These are phyloP conservation scores for Eciton burchellii DNA, from an alignment of 1,140 invertebrate genomes.

Conservation along the genomic window DNA sequence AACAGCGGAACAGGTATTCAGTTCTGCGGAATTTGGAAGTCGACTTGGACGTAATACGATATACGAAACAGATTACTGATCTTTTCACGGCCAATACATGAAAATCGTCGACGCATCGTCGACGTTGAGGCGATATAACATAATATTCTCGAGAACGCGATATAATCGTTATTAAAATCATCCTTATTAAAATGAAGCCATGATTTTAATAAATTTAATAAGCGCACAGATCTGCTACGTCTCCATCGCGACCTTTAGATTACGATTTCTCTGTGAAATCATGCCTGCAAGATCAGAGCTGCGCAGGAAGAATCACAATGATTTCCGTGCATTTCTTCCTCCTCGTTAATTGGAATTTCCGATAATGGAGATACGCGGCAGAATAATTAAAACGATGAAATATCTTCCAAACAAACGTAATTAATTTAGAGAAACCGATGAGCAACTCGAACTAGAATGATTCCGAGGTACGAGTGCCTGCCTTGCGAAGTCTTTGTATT, in stretches of 20 bases:
- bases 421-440: neutral
- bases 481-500: neutral
- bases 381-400: too few species aligned
- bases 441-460: neutral
- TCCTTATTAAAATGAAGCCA: neutral
- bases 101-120: neutral
- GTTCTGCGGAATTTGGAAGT: slow-evolving; percentile 19
- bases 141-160: neutral
- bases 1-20: slow-evolving; percentile 32
- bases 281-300: neutral
- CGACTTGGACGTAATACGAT: neutral
- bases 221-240: too few species aligned
- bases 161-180: too few species aligned
- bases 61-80: neutral
- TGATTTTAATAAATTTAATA: too few species aligned
- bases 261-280: neutral
- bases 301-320: neutral
- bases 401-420: neutral
- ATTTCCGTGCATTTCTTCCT: neutral
- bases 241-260: too few species aligned
- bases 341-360: neutral
- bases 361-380: neutral
- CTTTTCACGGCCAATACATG: neutral
- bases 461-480: neutral
- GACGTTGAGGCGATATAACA: neutral